Evolutionary conservation across 2,888 invertebrate species (phyloP), one percentile per base, ranked within the genome.

Genomic region (Ormyrus labotus): DNA sequence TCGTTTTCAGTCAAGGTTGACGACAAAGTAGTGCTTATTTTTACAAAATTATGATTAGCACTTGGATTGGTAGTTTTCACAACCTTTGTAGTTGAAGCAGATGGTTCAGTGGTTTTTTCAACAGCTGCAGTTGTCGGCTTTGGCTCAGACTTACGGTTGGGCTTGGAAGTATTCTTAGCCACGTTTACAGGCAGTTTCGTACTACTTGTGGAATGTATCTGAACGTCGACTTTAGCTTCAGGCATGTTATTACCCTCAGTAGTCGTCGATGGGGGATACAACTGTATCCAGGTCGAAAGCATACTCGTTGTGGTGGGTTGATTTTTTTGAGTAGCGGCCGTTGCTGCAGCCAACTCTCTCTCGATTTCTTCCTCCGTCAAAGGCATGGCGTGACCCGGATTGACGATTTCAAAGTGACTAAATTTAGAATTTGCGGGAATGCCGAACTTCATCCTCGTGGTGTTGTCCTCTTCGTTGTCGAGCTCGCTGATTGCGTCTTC

Each of bases 221-320:
- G 75, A 13, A 61, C 10, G 7, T 76, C 45, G 8, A 10, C 19
- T 64, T 81, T 81, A 11, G 53, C 71, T 1, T 82, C 81, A 5
- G 69, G 19, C 7, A 65, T 13, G 34, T 81, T 80, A 0, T 81
- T 83, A 8, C 51, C 64, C 45, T 82, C 83, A 34, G 84, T 83
- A 0, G 80, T 71, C 0, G 91, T 89, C 3, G 89, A 88, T 19
- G 92, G 92, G 8, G 93, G 92, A 85, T 94, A 95, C 19, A 96
- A 88, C 19, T 95, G 91, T 81, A 96, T 94, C 96, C 96, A 96
- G 0, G 96, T 96, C 0, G 95, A 96, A 81, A 96, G 92, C 0
- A 95, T 95, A 87, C 93, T 94, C 74, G 93, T 93, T 47, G 93
- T 93, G 68, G 92, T 95, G 78, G 92, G 94, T 77, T 92, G 91